A percentile compares a stretch with the other conserved stretches of the same genome.
phyloP scores from a whole-genome alignment of 2,113 vertebrate species.

The Tragelaphus imberbis region DNA sequence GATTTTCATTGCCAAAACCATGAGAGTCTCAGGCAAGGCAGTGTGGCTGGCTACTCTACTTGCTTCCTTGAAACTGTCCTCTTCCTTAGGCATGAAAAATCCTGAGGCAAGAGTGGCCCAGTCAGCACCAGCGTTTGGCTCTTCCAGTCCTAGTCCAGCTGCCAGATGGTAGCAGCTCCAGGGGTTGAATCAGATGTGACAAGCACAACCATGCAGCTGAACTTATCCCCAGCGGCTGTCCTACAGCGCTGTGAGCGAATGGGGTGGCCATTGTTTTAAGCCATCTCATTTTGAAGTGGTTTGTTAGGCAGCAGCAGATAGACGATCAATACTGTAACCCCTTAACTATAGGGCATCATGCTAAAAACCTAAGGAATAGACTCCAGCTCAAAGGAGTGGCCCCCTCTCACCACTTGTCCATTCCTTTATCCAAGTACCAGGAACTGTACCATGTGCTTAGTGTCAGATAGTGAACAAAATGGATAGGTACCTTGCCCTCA shows the following conservation, averaged over 20 bases:
- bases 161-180: not conserved
- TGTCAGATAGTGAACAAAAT: not conserved
- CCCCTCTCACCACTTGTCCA: not conserved
- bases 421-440: not conserved
- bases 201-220: not conserved
- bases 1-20: not conserved
- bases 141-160: not conserved
- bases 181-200: not conserved
- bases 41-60: not conserved
- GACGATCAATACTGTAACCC: not conserved
- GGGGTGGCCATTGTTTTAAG: not conserved
- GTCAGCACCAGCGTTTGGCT: not conserved
- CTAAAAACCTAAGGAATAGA: not conserved
- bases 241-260: not conserved
- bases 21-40: not conserved
- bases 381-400: not conserved
- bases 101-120: not conserved
- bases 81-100: not conserved
- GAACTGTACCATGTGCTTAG: not conserved
- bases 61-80: not conserved
- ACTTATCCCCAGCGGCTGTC: not conserved
- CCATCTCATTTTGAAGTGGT: not conserved
- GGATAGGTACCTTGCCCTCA: not conserved
- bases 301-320: not conserved
- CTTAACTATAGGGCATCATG: not conserved